Evolutionary conservation across 2,797 vertebrate genomes (phyloP), one percentile per base, ranked within the genome.

Genomic region (Distichodus sexfasciatus): DNA sequence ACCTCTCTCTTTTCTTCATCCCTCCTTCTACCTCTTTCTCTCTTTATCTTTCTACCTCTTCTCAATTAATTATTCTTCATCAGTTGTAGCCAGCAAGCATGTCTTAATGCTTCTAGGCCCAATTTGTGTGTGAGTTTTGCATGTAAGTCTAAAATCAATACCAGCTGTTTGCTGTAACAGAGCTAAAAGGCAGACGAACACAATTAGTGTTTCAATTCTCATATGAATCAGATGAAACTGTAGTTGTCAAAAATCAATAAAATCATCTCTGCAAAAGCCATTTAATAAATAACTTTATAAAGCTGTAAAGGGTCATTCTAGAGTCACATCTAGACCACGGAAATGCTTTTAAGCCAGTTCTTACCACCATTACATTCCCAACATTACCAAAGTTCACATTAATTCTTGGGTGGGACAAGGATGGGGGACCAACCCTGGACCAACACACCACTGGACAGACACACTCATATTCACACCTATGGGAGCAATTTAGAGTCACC

Each of bases 221-320:
- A 4, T 40, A 59, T 17, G 55, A 23, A 59, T 38, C 41, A n/a
- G n/a, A 8, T n/a, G 33, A 50, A 47, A 50, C 33, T 23, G 14
- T 41, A 38, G 21, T 53, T 9, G 40, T 33, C 33, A 62, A 66
- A 9, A 64, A 71, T 70, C 80, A 43, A 62, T 68, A 54, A 75
- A 64, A 31, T 64, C 55, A n/a, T 41, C 12, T 4, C 17, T 15
- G 17, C 12, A 12, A 7, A n/a, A n/a, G n/a, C n/a, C n/a, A n/a
- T n/a, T n/a, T n/a, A n/a, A n/a, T n/a, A n/a, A n/a, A n/a, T n/a
- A n/a, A n/a, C n/a, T n/a, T n/a, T n/a, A n/a, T n/a, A n/a, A n/a
- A n/a, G n/a, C n/a, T n/a, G n/a, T n/a, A n/a, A n/a, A n/a, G n/a
- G n/a, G n/a, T n/a, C n/a, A n/a, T n/a, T n/a, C n/a, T n/a, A n/a